Conservation (phyloP, 2,888 invertebrate species). For the Rhagonycha lutea region DNA sequence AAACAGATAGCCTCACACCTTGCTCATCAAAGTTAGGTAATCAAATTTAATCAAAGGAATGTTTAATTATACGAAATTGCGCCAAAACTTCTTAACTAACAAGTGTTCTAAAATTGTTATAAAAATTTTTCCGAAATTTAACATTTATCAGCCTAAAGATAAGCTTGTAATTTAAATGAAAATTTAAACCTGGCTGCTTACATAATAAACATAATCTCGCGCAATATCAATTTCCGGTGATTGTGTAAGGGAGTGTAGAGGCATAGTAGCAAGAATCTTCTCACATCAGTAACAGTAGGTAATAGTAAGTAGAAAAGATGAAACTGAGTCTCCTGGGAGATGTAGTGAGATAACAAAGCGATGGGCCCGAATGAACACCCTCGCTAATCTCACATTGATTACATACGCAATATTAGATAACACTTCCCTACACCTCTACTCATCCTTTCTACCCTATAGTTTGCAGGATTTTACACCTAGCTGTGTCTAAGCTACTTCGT, state of each 20-base stretch:
- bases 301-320: conserved; percentile 31
- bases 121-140: background rate
- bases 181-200: conserved; percentile 20
- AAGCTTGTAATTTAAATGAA: conserved; percentile 18
- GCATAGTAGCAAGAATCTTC: conserved; percentile 26
- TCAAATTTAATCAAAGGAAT: background rate
- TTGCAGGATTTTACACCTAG: conserved; percentile 34
- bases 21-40: background rate
- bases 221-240: conserved; percentile 50
- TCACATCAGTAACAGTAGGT: conserved; percentile 30
- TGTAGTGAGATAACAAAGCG: conserved; percentile 49
- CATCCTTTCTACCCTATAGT: conserved; percentile 26
- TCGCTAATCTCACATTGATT: conserved; percentile 55
- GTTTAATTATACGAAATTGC: background rate
- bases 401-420: conserved; percentile 55
- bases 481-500: conserved; percentile 30
- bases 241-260: conserved; percentile 31
- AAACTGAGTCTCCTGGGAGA: conserved; percentile 47
- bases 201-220: conserved; percentile 31
- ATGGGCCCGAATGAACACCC: conserved; percentile 50
- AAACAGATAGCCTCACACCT: conserved; percentile 16
- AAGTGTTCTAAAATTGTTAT: background rate
- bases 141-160: conserved; percentile 2
- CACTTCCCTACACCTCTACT: conserved; percentile 42
- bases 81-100: background rate